A percentile compares a stretch with the other conserved stretches of the same genome.
Evolutionary conservation across 2,797 vertebrate genomes (phyloP).

Genomic region (Chiloscyllium punctatum): DNA sequence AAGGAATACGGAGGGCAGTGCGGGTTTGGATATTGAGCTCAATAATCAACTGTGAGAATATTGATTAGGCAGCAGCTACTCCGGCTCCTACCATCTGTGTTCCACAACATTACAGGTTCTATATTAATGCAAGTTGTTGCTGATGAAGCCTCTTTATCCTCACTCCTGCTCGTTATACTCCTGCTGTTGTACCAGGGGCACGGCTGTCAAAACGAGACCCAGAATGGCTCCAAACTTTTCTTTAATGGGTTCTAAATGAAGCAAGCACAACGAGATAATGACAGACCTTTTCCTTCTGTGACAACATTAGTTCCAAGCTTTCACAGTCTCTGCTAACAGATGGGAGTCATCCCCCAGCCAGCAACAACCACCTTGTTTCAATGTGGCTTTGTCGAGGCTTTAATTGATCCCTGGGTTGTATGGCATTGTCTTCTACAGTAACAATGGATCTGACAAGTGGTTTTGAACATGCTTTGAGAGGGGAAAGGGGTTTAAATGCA

Average conservation of each 20-base stretch:
- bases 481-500: slow-evolving; percentile 52
- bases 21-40: too few relatives aligned
- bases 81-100: too few relatives aligned
- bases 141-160: slow-evolving; percentile 52
- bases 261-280: slow-evolving; percentile 76
- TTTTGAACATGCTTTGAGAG: slow-evolving; percentile 76
- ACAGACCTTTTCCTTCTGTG: slow-evolving; percentile 61
- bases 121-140: not conserved
- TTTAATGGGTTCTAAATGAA: slow-evolving; percentile 67
- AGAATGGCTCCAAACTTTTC: slow-evolving; percentile 58
- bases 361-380: slow-evolving; percentile 68
- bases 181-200: slow-evolving; percentile 70
- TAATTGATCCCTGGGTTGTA: slow-evolving; percentile 62
- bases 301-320: slow-evolving; percentile 72
- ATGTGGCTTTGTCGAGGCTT: slow-evolving; percentile 71
- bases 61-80: too few relatives aligned
- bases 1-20: too few relatives aligned
- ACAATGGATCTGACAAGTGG: slow-evolving; percentile 70
- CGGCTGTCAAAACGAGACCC: slow-evolving; percentile 64
- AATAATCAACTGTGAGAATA: too few relatives aligned
- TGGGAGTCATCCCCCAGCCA: slow-evolving; percentile 65
- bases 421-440: slow-evolving; percentile 47
- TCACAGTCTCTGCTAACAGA: slow-evolving; percentile 75
- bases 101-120: not conserved
- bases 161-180: slow-evolving; percentile 63